Percentiles rank a stretch among this genome's conserved stretches.
phyloP scores from a whole-genome alignment of 2,888 invertebrate genomes.

The Eurytoma californica region DNA sequence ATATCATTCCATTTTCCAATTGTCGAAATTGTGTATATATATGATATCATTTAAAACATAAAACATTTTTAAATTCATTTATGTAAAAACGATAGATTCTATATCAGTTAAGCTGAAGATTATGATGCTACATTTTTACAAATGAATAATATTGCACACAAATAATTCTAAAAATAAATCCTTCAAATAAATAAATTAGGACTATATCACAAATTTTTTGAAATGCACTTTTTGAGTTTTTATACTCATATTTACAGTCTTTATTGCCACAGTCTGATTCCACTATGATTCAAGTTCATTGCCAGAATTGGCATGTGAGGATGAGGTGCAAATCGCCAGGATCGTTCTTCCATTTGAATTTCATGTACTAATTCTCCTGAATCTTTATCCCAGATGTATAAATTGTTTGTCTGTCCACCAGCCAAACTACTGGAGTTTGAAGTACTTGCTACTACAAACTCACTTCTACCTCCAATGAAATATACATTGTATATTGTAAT shows the following conservation, averaged over 20 bases:
- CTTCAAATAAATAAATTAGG: neutral
- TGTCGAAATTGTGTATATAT: too few relatives aligned
- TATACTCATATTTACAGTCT: neutral
- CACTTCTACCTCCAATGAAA: slow-evolving; percentile 38
- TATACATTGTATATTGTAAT: slow-evolving; percentile 35
- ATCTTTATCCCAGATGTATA: slow-evolving; percentile 44
- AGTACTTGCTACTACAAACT: slow-evolving; percentile 31
- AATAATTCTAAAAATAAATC: too few relatives aligned
- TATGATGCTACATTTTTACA: too few relatives aligned
- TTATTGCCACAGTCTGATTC: slow-evolving; percentile 37
- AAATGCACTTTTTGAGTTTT: neutral
- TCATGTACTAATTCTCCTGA: slow-evolving; percentile 20
- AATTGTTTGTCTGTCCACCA: slow-evolving; percentile 14
- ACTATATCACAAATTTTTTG: slow-evolving; percentile 20
- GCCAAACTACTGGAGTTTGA: slow-evolving; percentile 14
- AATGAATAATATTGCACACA: neutral
- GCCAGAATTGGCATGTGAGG: slow-evolving; percentile 28
- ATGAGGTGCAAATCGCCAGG: slow-evolving; percentile 36
- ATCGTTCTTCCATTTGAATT: slow-evolving; percentile 20
- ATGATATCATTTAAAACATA: too few relatives aligned
- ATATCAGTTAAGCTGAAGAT: too few relatives aligned
- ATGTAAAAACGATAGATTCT: too few relatives aligned
- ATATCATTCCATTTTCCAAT: too few relatives aligned
- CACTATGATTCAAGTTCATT: slow-evolving; percentile 28
- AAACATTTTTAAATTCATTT: too few relatives aligned